Percentiles rank a stretch among this genome's conserved stretches.
These are phyloP conservation scores for Chymomyza procnemis DNA, from an alignment of 2,888 invertebrate species.

Conservation along the genomic window DNA sequence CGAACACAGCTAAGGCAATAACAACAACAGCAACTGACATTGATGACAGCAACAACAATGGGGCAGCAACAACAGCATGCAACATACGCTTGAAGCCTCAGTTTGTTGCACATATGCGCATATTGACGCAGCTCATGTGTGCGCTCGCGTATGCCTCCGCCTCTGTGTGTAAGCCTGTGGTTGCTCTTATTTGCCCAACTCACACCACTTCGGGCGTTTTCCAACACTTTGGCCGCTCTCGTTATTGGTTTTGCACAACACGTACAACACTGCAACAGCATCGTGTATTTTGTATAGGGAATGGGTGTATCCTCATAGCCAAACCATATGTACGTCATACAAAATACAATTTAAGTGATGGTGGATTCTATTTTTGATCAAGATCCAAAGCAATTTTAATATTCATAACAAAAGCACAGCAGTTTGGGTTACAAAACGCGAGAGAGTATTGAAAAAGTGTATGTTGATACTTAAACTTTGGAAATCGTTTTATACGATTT, in stretches of 20 bases:
- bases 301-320: background rate
- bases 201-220: background rate
- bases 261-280: background rate
- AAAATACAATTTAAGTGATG: background rate
- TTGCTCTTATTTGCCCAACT: background rate
- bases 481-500: no score
- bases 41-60: constrained; percentile 14
- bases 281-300: background rate
- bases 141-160: background rate
- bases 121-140: no score
- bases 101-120: background rate
- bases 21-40: constrained; percentile 6
- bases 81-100: background rate
- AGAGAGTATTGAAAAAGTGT: background rate
- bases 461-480: no score
- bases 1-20: constrained; percentile 22
- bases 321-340: background rate
- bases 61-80: background rate
- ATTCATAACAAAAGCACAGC: background rate
- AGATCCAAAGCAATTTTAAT: background rate
- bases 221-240: background rate
- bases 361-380: background rate
- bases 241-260: background rate
- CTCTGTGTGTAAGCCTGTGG: background rate
- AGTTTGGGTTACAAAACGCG: background rate